A percentile compares a stretch with the other conserved stretches of the same genome.
These are phyloP conservation scores for Xyrauchen texanus DNA, from an alignment of 2,113 vertebrate genomes.

Conservation along the genomic window DNA sequence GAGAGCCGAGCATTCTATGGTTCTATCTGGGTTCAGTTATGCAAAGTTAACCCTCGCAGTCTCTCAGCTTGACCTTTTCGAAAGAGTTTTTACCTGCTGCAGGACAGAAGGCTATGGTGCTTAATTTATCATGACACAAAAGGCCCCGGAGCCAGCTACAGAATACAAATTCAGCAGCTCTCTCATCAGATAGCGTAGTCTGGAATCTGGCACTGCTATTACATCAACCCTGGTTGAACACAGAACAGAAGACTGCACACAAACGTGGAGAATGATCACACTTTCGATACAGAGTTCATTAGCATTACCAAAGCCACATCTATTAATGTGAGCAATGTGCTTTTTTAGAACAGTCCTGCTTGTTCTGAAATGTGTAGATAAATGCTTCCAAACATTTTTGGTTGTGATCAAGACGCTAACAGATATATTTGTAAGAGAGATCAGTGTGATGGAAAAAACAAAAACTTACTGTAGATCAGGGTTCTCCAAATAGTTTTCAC, in stretches of 20 bases:
- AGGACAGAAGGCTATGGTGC: constrained; percentile 48
- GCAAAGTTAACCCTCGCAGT: constrained; percentile 15
- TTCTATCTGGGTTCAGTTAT: constrained; percentile 15
- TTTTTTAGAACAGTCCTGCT: too few species aligned
- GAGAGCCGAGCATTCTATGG: neutral
- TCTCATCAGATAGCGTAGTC: constrained; percentile 31
- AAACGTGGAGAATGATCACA: constrained; percentile 14
- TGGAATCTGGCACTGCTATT: constrained; percentile 45
- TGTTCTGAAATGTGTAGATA: too few species aligned
- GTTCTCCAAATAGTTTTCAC: too few species aligned
- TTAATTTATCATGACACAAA: constrained; percentile 47
- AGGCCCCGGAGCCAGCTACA: neutral
- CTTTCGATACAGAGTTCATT: constrained; percentile 14
- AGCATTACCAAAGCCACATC: neutral
- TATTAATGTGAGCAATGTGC: too few species aligned
- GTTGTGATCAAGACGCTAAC: too few species aligned
- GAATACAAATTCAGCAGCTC: constrained; percentile 57
- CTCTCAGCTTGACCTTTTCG: constrained; percentile 31
- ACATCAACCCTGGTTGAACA: constrained; percentile 15
- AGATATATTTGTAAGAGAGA: too few species aligned
- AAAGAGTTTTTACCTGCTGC: constrained; percentile 24
- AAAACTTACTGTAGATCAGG: too few species aligned
- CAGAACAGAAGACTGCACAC: constrained; percentile 6
- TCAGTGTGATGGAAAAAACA: too few species aligned
- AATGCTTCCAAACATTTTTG: too few species aligned